phyloP scores from a whole-genome alignment of 2,888 invertebrate genomes.

The Eurois occulta region DNA sequence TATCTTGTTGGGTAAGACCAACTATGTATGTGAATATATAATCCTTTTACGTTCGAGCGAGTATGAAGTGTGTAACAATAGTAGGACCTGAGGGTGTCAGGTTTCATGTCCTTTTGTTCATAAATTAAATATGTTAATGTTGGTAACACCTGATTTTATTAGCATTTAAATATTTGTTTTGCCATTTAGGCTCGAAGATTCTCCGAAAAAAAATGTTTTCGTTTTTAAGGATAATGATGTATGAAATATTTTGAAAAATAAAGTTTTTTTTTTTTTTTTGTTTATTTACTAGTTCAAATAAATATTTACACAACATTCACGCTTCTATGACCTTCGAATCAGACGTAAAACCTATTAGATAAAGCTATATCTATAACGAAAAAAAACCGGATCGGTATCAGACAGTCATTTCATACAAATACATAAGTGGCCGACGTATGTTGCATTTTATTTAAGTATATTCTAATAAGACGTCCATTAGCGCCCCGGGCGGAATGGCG shows the following conservation, averaged over 20 bases:
- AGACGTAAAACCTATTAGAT: constrained; percentile 64
- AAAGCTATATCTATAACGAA: constrained; percentile 45
- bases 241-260: neutral
- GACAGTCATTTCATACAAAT: constrained; percentile 46
- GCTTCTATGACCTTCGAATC: constrained; percentile 69
- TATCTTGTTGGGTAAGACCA: constrained; percentile 63
- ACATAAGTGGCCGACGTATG: constrained; percentile 40
- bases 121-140: constrained; percentile 55
- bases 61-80: constrained; percentile 56
- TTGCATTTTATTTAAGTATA: constrained; percentile 60
- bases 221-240: neutral
- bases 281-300: constrained; percentile 15
- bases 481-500: constrained; percentile 74
- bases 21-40: constrained; percentile 40
- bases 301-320: constrained; percentile 46
- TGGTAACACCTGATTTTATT: constrained; percentile 47
- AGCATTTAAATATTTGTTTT: constrained; percentile 53
- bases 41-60: constrained; percentile 60
- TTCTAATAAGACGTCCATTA: constrained; percentile 76
- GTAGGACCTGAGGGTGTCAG: constrained; percentile 55
- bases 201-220: constrained; percentile 15
- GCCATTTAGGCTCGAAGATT: constrained; percentile 7
- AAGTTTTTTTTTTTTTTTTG: neutral
- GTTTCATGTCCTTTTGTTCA: constrained; percentile 56
- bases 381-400: constrained; percentile 69